Base-by-base conservation (phyloP, 2,888 invertebrate genomes). In the Drosophila differens region DNA sequence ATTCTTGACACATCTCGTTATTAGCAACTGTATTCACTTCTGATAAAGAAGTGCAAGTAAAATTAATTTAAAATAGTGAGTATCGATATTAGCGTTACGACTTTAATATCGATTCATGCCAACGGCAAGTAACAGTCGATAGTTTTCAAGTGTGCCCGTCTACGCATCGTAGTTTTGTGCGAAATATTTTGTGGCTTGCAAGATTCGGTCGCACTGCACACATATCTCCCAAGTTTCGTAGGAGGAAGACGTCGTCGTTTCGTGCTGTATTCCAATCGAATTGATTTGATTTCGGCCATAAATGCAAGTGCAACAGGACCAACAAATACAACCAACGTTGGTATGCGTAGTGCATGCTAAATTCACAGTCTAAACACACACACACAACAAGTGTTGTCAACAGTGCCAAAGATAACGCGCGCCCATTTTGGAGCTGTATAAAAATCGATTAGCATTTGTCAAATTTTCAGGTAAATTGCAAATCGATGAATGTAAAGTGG, bases 301-400 rank as follows among this genome's bases (percentile, higher is more conserved):
- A 74, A 83, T 85, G 88, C 84, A 85, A 88, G 68, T 85, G 47
- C 85, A 79, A 69, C 47, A 70, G 39, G 70, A 74, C 67, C 61
- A 74, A 64, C 52, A 54, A 58, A 62, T 32, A 44, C 16, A 47
- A 16, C 1, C 4, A 53, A 16, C 35, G 58, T 54, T 80, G 70
- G 66, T 62, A 62, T 59, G 59, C 64, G 76, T 65, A 79, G 76
- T 79, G 79, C 81, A 79, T 68, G 10, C 55, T 59, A 74, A 79
- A 80, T 73, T 80, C 9, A 22, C 25, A 62, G 41, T 39, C 9
- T 28, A 33, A 44, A 4, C 16, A 28, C 12, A 41, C 44, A 35
- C 6, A 35, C 39, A 35, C 35, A 41, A 65, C 22, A 47, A 44
- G 44, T 44, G 28, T 28, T 32, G 30, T n/a, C 14, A 47, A 62